Evolutionary conservation across 2,888 invertebrate species (phyloP).

Genomic region (Dasypolia templi): DNA sequence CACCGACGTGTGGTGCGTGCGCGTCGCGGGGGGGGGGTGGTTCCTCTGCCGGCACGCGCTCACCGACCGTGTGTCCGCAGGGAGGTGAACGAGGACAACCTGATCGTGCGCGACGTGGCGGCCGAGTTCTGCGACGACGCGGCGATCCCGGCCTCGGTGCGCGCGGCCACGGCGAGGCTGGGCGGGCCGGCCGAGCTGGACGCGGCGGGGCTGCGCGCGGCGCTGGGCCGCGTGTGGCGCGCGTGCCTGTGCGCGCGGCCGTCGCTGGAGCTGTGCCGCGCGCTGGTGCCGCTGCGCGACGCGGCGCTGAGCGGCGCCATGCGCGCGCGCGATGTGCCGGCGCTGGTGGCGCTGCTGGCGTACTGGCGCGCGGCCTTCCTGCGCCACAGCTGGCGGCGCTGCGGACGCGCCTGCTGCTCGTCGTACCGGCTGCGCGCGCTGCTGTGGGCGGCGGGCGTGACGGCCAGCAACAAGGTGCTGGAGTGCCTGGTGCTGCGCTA

Average conservation of each 20-base stretch:
- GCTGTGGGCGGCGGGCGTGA: constrained; percentile 92
- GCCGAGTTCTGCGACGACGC: constrained; percentile 84
- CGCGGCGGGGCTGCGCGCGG: constrained; percentile 60
- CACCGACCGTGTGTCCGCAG: constrained; percentile 77
- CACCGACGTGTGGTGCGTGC: constrained; percentile 92
- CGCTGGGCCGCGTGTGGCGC: constrained; percentile 81
- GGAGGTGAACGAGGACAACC: constrained; percentile 95
- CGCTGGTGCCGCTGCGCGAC: constrained; percentile 92
- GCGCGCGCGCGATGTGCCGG: constrained; percentile 90
- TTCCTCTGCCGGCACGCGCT: background rate
- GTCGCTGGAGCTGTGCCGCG: constrained; percentile 92
- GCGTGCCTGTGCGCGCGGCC: constrained; percentile 78
- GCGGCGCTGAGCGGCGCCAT: constrained; percentile 92
- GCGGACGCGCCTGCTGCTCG: constrained; percentile 68
- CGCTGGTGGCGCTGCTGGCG: constrained; percentile 91
- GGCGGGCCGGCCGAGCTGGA: constrained; percentile 55
- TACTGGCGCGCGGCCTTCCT: constrained; percentile 69
- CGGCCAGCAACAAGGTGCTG: constrained; percentile 93
- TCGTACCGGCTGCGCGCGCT: constrained; percentile 91
- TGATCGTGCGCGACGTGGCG: constrained; percentile 92
- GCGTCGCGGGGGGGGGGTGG: background rate
- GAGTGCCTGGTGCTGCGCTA: constrained; percentile 93
- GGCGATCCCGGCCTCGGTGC: constrained; percentile 51
- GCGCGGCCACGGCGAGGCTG: constrained; percentile 51
- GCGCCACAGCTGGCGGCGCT: constrained; percentile 75